Evolutionary conservation across 64 coral and sea anemone genomes (phyloP), one percentile per base, ranked within the genome.

Genomic region (Porites australiensis): DNA sequence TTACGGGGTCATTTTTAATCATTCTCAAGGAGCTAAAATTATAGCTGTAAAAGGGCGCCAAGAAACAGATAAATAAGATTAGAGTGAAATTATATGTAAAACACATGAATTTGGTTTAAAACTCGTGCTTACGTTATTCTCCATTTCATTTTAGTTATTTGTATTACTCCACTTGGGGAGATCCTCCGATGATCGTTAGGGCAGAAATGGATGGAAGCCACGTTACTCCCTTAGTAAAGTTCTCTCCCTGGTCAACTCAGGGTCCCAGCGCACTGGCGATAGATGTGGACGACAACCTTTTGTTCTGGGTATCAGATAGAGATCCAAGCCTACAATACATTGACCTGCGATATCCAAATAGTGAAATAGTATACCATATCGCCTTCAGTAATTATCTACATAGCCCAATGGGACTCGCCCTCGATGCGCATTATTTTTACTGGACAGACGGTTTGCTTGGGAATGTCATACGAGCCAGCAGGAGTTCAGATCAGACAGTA

Each of bases 331-430:
- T 82, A 16, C 58, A 82, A 16, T 64, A 82, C 79, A 64, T 82
- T 20, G 79, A 82, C 58, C 58, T 82, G 43, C 58, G 79, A 0
- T 82, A 82, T 82, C 79, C 79, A 16, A 2, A 82, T 3, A 82
- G 79, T 82, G 79, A 82, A 64, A 82, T 82, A 3, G 79, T 64
- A 16, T 82, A 82, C 19, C 79, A 82, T 37, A 82, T 82, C 58
- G 13, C 16, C 22, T 82, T 46, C 58, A 82, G 79, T 16, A 23
- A 49, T 9, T 82, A 64, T 21, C 44, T 82, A 3, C 37, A 64
- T 64, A 15, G 64, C 13, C 79, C 79, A 27, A 4, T 37, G 22
- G 79, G 79, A 44, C 79, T 82, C 23, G 79, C 79, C 4, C 79
- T 82, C 15, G 79, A 82, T 48, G 79, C 79, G 5, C 11, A 82